Conservation (phyloP, 2,113 vertebrate genomes). For the Hymenochirus boettgeri region DNA sequence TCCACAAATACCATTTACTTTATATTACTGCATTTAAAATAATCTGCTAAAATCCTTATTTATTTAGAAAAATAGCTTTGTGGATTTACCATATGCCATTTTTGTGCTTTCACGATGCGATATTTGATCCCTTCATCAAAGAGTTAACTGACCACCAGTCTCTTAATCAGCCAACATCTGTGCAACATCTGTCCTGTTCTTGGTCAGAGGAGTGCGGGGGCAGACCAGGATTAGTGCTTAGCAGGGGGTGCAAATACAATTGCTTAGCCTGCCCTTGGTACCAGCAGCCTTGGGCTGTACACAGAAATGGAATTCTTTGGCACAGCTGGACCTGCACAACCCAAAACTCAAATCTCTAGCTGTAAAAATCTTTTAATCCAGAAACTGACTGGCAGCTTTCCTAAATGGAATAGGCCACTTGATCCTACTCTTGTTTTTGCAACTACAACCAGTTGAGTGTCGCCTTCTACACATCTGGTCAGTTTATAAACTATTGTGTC, state of each 20-base stretch:
- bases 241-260: slow-evolving; percentile 26
- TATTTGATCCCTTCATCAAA: not conserved
- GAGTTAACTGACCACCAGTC: slow-evolving; percentile 22
- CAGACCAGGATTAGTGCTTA: slow-evolving; percentile 30
- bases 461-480: no score
- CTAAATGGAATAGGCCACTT: not conserved
- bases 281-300: slow-evolving; percentile 28
- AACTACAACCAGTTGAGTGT: no score
- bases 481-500: no score
- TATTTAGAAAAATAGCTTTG: not conserved
- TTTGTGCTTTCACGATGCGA: not conserved
- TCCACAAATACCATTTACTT: no score
- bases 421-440: no score
- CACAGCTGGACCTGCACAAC: slow-evolving; percentile 23
- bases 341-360: slow-evolving; percentile 8
- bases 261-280: slow-evolving; percentile 18
- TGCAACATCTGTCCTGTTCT: slow-evolving; percentile 28
- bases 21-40: no score
- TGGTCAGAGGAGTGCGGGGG: slow-evolving; percentile 33
- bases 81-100: not conserved
- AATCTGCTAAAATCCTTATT: not conserved
- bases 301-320: slow-evolving; percentile 28
- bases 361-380: not conserved
- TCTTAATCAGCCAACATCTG: slow-evolving; percentile 32
- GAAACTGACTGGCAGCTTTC: not conserved